Conservation (phyloP, 2,888 invertebrate genomes). For the Tetheella fluctuosa region DNA sequence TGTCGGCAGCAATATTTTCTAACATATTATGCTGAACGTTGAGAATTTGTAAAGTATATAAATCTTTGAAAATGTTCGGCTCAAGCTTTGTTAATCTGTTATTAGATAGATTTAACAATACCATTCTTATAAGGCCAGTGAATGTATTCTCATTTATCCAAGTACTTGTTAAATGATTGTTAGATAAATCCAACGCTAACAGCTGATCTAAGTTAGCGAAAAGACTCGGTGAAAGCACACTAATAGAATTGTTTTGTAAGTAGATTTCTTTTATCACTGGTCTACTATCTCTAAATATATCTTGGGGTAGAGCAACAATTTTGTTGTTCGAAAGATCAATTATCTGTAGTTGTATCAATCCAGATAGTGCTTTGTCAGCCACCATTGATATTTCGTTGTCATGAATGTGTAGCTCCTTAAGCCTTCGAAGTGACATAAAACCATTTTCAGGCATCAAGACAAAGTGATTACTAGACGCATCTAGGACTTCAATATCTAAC, state of each 20-base stretch:
- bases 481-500: conserved; percentile 91
- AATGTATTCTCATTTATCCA: conserved; percentile 95
- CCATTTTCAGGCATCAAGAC: conserved; percentile 92
- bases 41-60: conserved; percentile 93
- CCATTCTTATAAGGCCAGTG: conserved; percentile 93
- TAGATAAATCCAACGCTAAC: conserved; percentile 91
- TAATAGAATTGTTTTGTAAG: conserved; percentile 95
- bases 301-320: conserved; percentile 93
- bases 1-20: conserved; percentile 92
- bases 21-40: conserved; percentile 93
- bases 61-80: conserved; percentile 92
- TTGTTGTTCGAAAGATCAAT: conserved; percentile 96
- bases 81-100: conserved; percentile 92
- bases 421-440: conserved; percentile 90
- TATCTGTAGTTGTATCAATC: conserved; percentile 91
- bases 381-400: conserved; percentile 96
- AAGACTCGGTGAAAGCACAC: conserved; percentile 92
- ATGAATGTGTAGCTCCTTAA: conserved; percentile 92
- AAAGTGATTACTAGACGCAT: conserved; percentile 93
- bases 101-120: conserved; percentile 93
- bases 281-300: conserved; percentile 91
- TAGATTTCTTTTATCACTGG: conserved; percentile 94
- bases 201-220: conserved; percentile 94
- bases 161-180: conserved; percentile 93
- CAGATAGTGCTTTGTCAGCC: conserved; percentile 91